Base-by-base conservation (phyloP, 1,140 invertebrate species). In the Sogatella furcifera region DNA sequence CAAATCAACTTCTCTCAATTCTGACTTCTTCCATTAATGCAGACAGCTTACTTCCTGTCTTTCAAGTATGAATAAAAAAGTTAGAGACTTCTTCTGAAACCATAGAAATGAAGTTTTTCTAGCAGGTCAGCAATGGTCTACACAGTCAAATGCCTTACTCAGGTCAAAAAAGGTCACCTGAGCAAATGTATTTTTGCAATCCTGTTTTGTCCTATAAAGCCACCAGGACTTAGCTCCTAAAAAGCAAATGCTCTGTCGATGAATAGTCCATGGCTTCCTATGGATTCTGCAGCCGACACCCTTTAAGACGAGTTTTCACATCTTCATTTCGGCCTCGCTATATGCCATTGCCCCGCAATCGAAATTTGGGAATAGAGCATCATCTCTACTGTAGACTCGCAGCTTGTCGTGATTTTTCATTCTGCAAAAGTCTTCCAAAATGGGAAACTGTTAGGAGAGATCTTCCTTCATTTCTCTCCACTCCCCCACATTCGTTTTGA, bases 201-300 rank as follows among this genome's bases (percentile, higher is more conserved):
- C 8, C 38, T 41, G 60, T 72, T 66, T 21, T 69, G 46, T 13
- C 64, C 69, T 28, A 73, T 64, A 1, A 76, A 41, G 14, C 74
- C 73, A 70, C 77, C 75, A n/a, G 74, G 74, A 5, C 68, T n/a
- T 67, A 14, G 71, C 72, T 34, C 65, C 74, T 8, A 78, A 53
- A 56, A 64, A 71, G 2, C 68, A 67, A 9, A n/a, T 64, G 28
- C 43, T 72, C 64, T 13, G 61, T 71, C 68, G 42, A 77, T 67
- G 61, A 72, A 73, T 5, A 77, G 64, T 13, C 74, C 73, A 62
- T 46, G 63, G 42, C 31, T 64, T n/a, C n/a, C 46, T 10, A 74
- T 64, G 56, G 11, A 22, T 13, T 44, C 19, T 17, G 43, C 11
- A 22, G 34, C 42, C 17, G 46, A n/a, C 22, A 46, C 24, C 14